Evolutionary conservation across 2,888 invertebrate genomes (phyloP).

Genomic region (Drosophila yooni): DNA sequence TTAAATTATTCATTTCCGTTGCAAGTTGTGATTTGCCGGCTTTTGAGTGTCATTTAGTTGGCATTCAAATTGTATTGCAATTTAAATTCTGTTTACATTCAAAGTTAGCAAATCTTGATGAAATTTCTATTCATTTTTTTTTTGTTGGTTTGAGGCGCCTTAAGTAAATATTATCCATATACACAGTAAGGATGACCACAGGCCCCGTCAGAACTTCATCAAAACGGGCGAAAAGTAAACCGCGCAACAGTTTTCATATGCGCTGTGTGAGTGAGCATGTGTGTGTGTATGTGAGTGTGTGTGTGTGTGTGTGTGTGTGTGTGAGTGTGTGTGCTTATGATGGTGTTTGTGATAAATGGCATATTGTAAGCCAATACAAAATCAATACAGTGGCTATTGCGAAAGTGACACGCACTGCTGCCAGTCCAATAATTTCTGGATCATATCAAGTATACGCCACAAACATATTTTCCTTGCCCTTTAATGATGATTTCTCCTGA

Average conservation of each 20-base stretch:
- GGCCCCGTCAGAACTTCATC: background rate
- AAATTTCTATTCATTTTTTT: background rate
- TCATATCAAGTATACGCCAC: background rate
- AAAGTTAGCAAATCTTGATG: background rate
- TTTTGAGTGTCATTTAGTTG: slow-evolving; percentile 12
- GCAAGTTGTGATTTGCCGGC: slow-evolving; percentile 8
- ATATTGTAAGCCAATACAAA: slow-evolving; percentile 50
- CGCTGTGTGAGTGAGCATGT: background rate
- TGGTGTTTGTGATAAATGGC: slow-evolving; percentile 33
- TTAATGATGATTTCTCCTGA: background rate
- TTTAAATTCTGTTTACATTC: slow-evolving; percentile 28
- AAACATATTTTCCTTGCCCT: no score
- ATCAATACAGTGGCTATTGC: slow-evolving; percentile 41
- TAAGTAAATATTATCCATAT: slow-evolving; percentile 14
- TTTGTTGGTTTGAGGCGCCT: background rate
- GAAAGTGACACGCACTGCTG: background rate
- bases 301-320: background rate
- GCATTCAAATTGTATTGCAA: slow-evolving; percentile 1
- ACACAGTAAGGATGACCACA: background rate
- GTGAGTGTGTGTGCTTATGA: background rate
- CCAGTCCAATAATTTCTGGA: background rate
- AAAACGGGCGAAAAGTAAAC: slow-evolving; percentile 42
- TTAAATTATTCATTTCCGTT: slow-evolving; percentile 38
- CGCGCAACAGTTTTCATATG: slow-evolving; percentile 72
- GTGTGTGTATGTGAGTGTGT: background rate